Conservation (phyloP, 2,888 invertebrate species). For the Himalopsyche tibetana region DNA sequence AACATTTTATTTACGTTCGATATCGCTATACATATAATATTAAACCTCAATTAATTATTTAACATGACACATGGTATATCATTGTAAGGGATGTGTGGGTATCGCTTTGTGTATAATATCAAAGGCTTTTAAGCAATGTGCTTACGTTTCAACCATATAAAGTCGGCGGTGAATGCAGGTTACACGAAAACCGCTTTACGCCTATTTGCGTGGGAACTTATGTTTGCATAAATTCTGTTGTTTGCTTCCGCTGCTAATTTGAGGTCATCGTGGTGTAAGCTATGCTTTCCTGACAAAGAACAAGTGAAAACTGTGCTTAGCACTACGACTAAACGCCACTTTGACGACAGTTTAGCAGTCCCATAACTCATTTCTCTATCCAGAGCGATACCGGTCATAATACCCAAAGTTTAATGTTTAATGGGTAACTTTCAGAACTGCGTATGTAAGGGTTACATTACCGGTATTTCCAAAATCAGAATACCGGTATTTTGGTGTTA, state of each 20-base stretch:
- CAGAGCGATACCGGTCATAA: background rate
- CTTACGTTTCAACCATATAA: background rate
- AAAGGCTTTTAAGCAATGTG: background rate
- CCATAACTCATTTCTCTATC: slow-evolving; percentile 13
- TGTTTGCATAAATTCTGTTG: slow-evolving; percentile 13
- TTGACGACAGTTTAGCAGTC: background rate
- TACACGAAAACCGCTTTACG: slow-evolving; percentile 18
- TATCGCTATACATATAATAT: no score
- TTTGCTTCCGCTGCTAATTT: slow-evolving; percentile 26
- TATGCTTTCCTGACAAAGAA: background rate
- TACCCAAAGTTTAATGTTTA: background rate
- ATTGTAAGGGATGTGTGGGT: no score
- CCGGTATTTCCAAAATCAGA: no score
- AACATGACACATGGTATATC: no score
- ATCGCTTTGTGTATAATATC: background rate
- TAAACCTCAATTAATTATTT: no score
- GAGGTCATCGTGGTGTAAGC: slow-evolving; percentile 17
- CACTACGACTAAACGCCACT: background rate
- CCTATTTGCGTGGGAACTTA: background rate
- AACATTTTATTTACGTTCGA: no score
- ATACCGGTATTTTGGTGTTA: no score
- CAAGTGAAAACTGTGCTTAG: slow-evolving; percentile 30
- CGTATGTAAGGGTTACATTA: no score
- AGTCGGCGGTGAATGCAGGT: background rate
- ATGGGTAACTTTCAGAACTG: background rate